Conservation (phyloP, 1,140 invertebrate genomes). For the Wiebesia pumilae region DNA sequence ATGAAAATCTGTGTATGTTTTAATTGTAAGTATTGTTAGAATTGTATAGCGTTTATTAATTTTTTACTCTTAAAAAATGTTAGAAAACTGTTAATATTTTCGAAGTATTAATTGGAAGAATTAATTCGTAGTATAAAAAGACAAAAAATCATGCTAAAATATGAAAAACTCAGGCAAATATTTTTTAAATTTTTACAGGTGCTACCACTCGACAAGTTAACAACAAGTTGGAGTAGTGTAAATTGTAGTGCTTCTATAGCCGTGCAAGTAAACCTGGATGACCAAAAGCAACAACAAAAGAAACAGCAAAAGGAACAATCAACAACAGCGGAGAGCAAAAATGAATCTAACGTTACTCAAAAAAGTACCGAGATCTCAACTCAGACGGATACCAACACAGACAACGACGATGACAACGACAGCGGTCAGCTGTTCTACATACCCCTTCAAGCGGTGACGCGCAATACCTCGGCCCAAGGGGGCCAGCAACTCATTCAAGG, state of each 20-base stretch:
- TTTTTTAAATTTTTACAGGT: slow-evolving; percentile 53
- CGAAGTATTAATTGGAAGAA: too few species aligned
- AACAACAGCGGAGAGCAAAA: slow-evolving; percentile 33
- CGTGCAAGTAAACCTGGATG: slow-evolving; percentile 77
- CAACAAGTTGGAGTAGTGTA: slow-evolving; percentile 70
- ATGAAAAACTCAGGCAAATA: neutral
- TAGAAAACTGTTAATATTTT: too few species aligned
- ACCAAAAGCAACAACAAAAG: slow-evolving; percentile 57
- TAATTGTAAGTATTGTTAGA: too few species aligned
- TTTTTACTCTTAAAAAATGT: too few species aligned
- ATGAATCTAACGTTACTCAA: neutral
- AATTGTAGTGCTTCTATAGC: slow-evolving; percentile 77
- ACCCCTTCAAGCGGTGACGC: slow-evolving; percentile 78
- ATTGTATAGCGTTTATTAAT: too few species aligned
- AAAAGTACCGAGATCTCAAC: slow-evolving; percentile 75
- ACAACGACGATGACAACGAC: slow-evolving; percentile 69
- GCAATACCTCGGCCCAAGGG: slow-evolving; percentile 69
- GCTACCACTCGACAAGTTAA: slow-evolving; percentile 69
- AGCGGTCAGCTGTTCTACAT: slow-evolving; percentile 82
- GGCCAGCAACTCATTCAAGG: slow-evolving; percentile 79
- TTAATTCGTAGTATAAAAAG: too few species aligned
- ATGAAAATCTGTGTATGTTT: too few species aligned
- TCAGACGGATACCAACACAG: slow-evolving; percentile 73
- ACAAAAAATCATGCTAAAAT: too few species aligned
- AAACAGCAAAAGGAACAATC: slow-evolving; percentile 33